These are phyloP conservation scores for Actias luna DNA, from an alignment of 2,888 invertebrate genomes.

Conservation along the genomic window DNA sequence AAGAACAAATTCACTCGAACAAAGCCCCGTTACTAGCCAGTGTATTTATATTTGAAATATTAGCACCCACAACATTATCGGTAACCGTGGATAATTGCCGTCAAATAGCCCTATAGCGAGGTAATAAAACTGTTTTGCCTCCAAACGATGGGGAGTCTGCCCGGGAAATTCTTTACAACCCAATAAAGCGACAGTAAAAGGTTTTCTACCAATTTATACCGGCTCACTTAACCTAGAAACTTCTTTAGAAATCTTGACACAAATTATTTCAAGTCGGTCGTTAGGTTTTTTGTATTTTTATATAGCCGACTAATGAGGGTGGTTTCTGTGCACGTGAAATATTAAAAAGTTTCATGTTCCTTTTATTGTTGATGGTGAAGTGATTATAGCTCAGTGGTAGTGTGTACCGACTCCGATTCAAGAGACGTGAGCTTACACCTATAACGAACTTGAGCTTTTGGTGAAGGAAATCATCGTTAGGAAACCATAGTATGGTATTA, in stretches of 20 bases:
- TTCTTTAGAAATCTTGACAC: slow-evolving; percentile 9
- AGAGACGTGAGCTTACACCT: no score
- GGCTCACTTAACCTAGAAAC: slow-evolving; percentile 1
- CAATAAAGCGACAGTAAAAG: slow-evolving; percentile 7
- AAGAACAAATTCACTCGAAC: no score
- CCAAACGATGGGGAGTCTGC: not conserved
- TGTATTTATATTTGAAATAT: no score
- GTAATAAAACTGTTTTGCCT: not conserved
- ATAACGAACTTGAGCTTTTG: no score
- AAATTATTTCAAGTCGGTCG: not conserved
- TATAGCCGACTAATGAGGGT: not conserved
- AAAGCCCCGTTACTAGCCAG: no score
- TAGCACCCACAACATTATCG: not conserved
- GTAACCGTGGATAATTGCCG: not conserved
- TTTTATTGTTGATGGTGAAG: not conserved
- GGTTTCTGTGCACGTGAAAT: not conserved
- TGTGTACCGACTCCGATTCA: no score
- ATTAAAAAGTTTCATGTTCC: not conserved
- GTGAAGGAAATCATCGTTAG: no score
- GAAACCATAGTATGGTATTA: no score
- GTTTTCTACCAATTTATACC: slow-evolving; percentile 1
- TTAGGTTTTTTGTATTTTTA: not conserved
- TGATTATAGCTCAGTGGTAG: no score
- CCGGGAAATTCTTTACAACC: not conserved
- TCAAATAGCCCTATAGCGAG: not conserved